Evolutionary conservation across 2,113 vertebrate genomes (phyloP).

Genomic region (Nansenia antarctica): DNA sequence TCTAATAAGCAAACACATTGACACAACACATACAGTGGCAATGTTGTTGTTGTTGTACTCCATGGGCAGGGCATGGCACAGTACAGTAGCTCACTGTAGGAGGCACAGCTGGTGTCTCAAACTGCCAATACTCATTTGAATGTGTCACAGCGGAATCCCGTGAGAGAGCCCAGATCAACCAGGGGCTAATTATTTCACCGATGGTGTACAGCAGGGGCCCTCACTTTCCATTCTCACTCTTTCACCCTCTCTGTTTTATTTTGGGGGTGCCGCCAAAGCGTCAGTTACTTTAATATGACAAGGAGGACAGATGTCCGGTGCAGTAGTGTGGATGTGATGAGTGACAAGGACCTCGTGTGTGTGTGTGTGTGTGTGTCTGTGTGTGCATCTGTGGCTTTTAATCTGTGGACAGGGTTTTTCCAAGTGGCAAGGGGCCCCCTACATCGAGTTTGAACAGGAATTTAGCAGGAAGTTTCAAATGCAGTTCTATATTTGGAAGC

Average conservation of each 20-base stretch:
- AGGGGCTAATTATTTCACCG: slow-evolving; percentile 70
- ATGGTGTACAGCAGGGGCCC: slow-evolving; percentile 59
- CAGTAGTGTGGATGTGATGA: slow-evolving; percentile 54
- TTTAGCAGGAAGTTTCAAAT: slow-evolving; percentile 63
- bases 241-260: slow-evolving; percentile 31
- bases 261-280: slow-evolving; percentile 40
- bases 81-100: slow-evolving; percentile 50
- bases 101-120: slow-evolving; percentile 62
- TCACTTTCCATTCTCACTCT: slow-evolving; percentile 51
- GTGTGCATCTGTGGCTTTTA: slow-evolving; percentile 39
- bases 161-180: slow-evolving; percentile 49
- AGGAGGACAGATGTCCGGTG: slow-evolving; percentile 48
- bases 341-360: slow-evolving; percentile 46
- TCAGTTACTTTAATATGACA: slow-evolving; percentile 51
- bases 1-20: too few relatives aligned
- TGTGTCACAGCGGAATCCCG: slow-evolving; percentile 58
- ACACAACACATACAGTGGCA: too few relatives aligned
- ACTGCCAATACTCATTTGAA: slow-evolving; percentile 68
- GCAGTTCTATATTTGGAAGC: slow-evolving; percentile 61
- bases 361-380: slow-evolving; percentile 15
- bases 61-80: slow-evolving; percentile 14
- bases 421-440: slow-evolving; percentile 42
- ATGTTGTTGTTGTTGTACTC: not conserved
- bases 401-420: slow-evolving; percentile 29
- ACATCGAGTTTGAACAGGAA: slow-evolving; percentile 55